Evolutionary conservation across 2,113 vertebrate species (phyloP).

Genomic region (Pluvialis apricaria): DNA sequence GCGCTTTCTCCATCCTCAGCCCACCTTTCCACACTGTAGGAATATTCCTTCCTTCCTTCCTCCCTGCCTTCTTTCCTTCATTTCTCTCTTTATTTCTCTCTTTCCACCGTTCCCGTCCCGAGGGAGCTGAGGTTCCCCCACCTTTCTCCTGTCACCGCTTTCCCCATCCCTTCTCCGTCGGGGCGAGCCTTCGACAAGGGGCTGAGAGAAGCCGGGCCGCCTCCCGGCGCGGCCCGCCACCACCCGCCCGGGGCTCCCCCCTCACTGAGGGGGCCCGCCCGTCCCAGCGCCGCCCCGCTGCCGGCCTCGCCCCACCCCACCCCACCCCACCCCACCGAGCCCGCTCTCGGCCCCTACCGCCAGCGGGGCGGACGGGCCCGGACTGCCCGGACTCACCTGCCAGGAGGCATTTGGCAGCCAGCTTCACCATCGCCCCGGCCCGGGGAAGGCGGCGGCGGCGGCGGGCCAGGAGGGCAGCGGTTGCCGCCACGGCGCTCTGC

Average conservation of each 20-base stretch:
- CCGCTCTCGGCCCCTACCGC: not conserved
- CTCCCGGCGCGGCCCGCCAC: not conserved
- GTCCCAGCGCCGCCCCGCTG: not conserved
- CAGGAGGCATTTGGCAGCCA: slow-evolving; percentile 78
- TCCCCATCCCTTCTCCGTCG: not conserved
- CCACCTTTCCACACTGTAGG: not conserved
- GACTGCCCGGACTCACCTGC: slow-evolving; percentile 72
- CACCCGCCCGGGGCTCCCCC: not conserved
- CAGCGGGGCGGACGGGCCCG: not conserved
- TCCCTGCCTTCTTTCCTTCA: no score
- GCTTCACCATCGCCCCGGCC: slow-evolving; percentile 69
- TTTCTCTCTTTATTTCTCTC: no score
- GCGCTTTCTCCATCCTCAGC: not conserved
- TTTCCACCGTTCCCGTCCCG: not conserved
- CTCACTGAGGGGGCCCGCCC: not conserved
- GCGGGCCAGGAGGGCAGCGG: no score
- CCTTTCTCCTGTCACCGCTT: not conserved
- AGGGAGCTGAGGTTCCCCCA: not conserved
- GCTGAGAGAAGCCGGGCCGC: not conserved
- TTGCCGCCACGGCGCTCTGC: not conserved
- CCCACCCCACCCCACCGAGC: not conserved
- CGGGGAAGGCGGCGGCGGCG: no score
- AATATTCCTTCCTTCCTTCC: not conserved
- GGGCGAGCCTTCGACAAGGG: not conserved
- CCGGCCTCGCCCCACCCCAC: not conserved